Base-by-base conservation (phyloP, 2,113 vertebrate genomes). In the Pogonocichla stellata region DNA sequence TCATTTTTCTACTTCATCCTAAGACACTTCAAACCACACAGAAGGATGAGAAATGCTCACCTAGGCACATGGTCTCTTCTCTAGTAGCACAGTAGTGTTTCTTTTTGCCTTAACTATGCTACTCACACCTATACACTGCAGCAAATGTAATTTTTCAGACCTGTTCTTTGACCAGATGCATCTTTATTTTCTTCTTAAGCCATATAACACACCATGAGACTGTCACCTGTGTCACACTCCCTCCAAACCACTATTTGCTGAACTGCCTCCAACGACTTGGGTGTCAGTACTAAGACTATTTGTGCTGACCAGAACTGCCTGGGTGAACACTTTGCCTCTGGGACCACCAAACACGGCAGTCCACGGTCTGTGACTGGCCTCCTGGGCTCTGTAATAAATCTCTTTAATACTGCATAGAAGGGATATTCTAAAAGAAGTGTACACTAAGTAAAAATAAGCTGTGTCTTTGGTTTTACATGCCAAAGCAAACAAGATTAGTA, bases 401-500 rank as follows among this genome's bases (percentile, higher is more conserved):
- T 73, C 75, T 69, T 54, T n/a, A 78, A 67, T 74, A 67, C 28
- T 85, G 57, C 48, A 58, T 33, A 82, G 86, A 85, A 81, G 29
- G 80, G 60, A 94, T 47, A 93, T 19, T 66, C 72, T 60, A 72
- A 90, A 83, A 87, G 78, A 94, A 69, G 54, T 3, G 7, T 22
- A 16, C 36, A 50, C 80, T 58, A 87, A 90, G 82, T 78, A 85
- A 90, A 93, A 96, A 91, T 51, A 86, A 95, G 71, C 80, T 96
- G 38, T 5, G 3, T 87, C 36, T 85, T 84, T 15, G 43, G 40
- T 34, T 91, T 86, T 54, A 85, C 14, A 64, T 34, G 94, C 90
- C 88, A 95, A 97, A 95, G 51, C 45, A 95, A 93, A 86, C 75
- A 95, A 86, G 69, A 90, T 93, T 88, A 87, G 74, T 90, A 86